Evolutionary conservation across 2,113 vertebrate species (phyloP).

Genomic region (Antechinus stuartii): DNA sequence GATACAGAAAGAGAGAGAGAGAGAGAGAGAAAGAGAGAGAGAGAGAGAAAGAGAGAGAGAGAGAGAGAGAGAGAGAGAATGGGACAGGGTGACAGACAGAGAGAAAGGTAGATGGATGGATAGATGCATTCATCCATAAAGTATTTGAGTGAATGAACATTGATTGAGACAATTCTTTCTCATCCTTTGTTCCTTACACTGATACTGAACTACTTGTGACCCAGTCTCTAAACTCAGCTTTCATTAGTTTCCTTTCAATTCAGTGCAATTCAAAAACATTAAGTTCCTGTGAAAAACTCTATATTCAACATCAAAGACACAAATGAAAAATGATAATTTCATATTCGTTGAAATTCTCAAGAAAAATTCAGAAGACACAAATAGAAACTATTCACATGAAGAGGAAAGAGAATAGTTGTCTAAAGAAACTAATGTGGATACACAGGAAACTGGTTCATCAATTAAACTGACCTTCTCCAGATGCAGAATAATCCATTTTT

Average conservation of each 20-base stretch:
- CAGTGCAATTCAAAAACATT: background rate
- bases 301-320: background rate
- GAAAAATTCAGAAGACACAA: background rate
- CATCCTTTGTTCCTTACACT: background rate
- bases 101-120: background rate
- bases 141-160: background rate
- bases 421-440: background rate
- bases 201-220: background rate
- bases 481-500: background rate
- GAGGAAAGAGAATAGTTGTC: background rate
- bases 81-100: no score
- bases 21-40: no score
- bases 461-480: background rate
- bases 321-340: background rate
- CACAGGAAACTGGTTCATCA: constrained; percentile 3
- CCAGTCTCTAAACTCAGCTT: background rate
- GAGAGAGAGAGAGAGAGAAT: no score
- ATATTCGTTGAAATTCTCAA: background rate
- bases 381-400: background rate
- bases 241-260: background rate
- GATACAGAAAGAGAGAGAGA: no score
- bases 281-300: background rate
- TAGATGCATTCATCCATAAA: background rate
- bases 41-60: no score
- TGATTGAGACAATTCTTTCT: background rate